A percentile compares a stretch with the other conserved stretches of the same genome.
These are phyloP conservation scores for Trilocha varians DNA, from an alignment of 2,888 invertebrate species.

Conservation along the genomic window DNA sequence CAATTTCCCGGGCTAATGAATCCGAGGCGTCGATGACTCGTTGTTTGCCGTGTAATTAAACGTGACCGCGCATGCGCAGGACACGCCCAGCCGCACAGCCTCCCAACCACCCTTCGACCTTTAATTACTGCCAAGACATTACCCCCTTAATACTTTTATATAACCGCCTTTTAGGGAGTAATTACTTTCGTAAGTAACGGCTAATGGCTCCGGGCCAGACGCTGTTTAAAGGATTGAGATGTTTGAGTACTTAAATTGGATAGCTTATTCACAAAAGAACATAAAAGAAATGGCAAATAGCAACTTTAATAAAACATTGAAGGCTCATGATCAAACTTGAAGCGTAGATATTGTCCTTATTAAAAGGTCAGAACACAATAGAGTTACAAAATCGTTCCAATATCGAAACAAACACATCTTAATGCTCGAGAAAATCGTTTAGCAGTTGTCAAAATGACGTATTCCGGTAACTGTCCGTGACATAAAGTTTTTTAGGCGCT, in stretches of 20 bases:
- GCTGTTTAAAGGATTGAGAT: background rate
- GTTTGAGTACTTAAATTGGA: no score
- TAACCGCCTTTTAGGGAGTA: constrained; percentile 24
- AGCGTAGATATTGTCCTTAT: no score
- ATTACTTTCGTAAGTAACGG: constrained; percentile 15
- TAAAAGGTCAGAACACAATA: no score
- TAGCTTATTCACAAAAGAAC: no score
- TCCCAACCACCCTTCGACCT: constrained; percentile 36
- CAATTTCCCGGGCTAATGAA: constrained; percentile 50
- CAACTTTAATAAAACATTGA: no score
- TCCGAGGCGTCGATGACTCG: constrained; percentile 61
- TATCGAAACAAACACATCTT: background rate
- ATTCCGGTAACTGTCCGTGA: constrained; percentile 15
- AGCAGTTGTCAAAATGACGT: constrained; percentile 20
- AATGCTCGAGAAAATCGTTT: constrained; percentile 6
- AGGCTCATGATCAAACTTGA: no score
- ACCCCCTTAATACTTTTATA: constrained; percentile 62
- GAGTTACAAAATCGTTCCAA: no score
- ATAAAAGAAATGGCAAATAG: no score
- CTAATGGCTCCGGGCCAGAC: background rate
- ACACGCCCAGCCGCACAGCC: constrained; percentile 68
- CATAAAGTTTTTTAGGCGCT: constrained; percentile 19
- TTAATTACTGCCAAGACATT: constrained; percentile 70
- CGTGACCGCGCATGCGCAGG: constrained; percentile 55
- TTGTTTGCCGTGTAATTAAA: constrained; percentile 62